Percentiles rank a stretch among this genome's conserved stretches.
Evolutionary conservation across 2,888 invertebrate genomes (phyloP).

Genomic region (Osmoderma eremita): DNA sequence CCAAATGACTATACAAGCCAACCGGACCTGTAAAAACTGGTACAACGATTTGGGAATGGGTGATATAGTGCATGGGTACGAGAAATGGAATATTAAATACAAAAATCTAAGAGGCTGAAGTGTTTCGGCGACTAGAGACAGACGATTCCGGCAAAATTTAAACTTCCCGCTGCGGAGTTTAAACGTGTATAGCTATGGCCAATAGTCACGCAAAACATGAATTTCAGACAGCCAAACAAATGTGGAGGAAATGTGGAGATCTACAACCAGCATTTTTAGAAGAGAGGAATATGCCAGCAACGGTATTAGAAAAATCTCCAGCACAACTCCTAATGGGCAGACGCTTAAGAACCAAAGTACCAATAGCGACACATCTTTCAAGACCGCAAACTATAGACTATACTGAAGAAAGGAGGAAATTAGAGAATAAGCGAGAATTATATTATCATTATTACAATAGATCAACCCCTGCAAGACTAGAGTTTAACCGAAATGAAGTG

Average conservation of each 20-base stretch:
- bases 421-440: background rate
- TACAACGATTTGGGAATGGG: too few species aligned
- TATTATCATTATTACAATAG: conserved; percentile 3
- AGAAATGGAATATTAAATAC: too few species aligned
- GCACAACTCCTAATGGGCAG: conserved; percentile 5
- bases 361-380: background rate
- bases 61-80: too few species aligned
- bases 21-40: too few species aligned
- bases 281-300: conserved; percentile 18
- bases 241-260: conserved; percentile 13
- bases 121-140: too few species aligned
- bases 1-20: too few species aligned
- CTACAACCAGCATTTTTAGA: conserved; percentile 22
- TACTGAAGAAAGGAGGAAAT: background rate
- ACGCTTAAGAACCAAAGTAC: conserved; percentile 5
- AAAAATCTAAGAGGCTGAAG: too few species aligned
- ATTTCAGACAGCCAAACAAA: conserved; percentile 13
- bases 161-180: too few species aligned
- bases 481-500: background rate
- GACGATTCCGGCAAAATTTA: too few species aligned
- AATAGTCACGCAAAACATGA: conserved; percentile 15
- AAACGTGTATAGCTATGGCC: too few species aligned
- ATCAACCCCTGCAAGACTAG: background rate
- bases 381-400: background rate
- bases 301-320: background rate